Percentiles rank a stretch among this genome's conserved stretches.
Conservation (phyloP, 2,888 invertebrate species). For the Phrixothrix hirtus region DNA sequence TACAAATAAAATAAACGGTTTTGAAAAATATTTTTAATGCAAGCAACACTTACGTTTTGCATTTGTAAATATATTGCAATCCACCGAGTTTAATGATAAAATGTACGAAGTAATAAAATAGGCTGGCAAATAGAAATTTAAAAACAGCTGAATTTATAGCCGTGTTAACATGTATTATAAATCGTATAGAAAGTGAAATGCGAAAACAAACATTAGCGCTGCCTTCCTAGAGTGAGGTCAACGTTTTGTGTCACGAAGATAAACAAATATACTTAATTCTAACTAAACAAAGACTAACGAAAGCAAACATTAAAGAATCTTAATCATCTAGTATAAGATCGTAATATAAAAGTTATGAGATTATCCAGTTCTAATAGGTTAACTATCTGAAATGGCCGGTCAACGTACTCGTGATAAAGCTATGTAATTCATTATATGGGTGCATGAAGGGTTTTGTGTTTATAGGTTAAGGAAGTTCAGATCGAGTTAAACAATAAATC, state of each 20-base stretch:
- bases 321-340: conserved; percentile 23
- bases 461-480: conserved; percentile 43
- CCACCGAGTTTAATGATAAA: conserved; percentile 7
- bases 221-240: conserved; percentile 32
- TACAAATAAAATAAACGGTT: too few relatives aligned
- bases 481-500: conserved; percentile 22
- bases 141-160: conserved; percentile 22
- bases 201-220: conserved; percentile 31
- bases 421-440: conserved; percentile 38
- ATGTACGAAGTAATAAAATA: conserved; percentile 14
- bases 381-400: conserved; percentile 38
- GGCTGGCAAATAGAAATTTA: conserved; percentile 18
- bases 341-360: conserved; percentile 33
- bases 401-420: conserved; percentile 39
- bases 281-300: conserved; percentile 21
- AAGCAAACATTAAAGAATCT: conserved; percentile 25
- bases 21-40: too few relatives aligned
- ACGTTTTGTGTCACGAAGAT: conserved; percentile 29
- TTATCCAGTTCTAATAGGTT: conserved; percentile 34
- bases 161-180: conserved; percentile 22
- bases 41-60: too few relatives aligned
- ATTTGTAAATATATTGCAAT: too few relatives aligned
- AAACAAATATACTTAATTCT: conserved; percentile 30
- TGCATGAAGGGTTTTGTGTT: conserved; percentile 39
- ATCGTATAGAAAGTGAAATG: conserved; percentile 31